These are phyloP conservation scores for Pedionomus torquatus DNA, from an alignment of 2,113 vertebrate species.

Conservation along the genomic window DNA sequence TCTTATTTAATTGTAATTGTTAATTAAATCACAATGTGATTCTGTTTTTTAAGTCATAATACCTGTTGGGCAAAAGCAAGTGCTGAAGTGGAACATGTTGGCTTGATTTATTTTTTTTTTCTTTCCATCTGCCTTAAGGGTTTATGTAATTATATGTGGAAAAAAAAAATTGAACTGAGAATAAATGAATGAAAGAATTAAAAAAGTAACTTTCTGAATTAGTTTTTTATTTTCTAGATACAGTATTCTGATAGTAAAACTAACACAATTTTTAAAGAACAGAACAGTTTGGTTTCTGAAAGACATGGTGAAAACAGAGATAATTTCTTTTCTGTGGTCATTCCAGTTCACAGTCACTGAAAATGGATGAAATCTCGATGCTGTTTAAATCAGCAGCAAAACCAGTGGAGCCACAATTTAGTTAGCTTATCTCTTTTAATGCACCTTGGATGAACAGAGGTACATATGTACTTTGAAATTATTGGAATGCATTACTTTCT, in stretches of 20 bases:
- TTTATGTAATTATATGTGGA: slow-evolving; percentile 54
- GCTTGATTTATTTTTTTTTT: neutral
- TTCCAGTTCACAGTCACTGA: neutral
- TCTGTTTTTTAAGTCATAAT: slow-evolving; percentile 58
- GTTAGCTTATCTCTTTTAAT: neutral
- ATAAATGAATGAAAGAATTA: neutral
- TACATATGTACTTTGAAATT: neutral
- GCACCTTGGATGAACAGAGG: neutral
- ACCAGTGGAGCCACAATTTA: neutral
- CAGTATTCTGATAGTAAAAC: neutral
- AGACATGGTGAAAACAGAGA: neutral
- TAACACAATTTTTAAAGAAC: neutral
- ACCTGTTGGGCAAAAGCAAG: slow-evolving; percentile 40
- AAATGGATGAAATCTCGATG: neutral
- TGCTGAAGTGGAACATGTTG: slow-evolving; percentile 36
- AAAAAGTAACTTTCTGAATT: neutral
- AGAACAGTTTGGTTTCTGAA: neutral
- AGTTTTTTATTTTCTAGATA: neutral
- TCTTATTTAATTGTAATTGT: slow-evolving; percentile 42
- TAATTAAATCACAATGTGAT: slow-evolving; percentile 47
- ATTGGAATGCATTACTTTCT: neutral
- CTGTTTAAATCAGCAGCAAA: neutral
- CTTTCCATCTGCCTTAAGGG: neutral
- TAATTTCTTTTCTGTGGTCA: neutral
- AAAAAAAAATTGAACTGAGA: neutral